Evolutionary conservation across 2,797 vertebrate genomes (phyloP).

Genomic region (Melanotaenia parkinsoni): DNA sequence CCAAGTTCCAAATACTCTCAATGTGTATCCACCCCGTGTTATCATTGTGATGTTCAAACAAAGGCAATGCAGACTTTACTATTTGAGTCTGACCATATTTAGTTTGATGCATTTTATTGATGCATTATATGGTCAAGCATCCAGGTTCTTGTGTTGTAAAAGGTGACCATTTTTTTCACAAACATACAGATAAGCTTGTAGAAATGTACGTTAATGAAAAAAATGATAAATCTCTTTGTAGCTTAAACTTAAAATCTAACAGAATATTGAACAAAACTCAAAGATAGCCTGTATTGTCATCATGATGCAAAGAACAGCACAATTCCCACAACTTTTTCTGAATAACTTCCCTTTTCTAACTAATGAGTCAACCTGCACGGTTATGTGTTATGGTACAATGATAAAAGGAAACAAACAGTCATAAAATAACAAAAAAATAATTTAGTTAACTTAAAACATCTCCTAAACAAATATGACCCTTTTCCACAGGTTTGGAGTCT

Average conservation of each 20-base stretch:
- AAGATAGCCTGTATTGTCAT: conserved; percentile 42
- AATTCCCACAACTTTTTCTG: conserved; percentile 34
- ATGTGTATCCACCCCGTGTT: not conserved
- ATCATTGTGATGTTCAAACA: not conserved
- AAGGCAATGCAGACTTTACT: not conserved
- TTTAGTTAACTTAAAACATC: conserved; percentile 85
- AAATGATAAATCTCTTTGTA: conserved; percentile 62
- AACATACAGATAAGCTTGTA: conserved; percentile 60
- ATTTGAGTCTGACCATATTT: conserved; percentile 1
- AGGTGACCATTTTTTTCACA: conserved; percentile 53
- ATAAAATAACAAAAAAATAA: conserved; percentile 81
- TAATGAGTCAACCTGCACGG: conserved; percentile 33
- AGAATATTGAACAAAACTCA: conserved; percentile 44
- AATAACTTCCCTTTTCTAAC: conserved; percentile 45
- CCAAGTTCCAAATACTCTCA: not conserved
- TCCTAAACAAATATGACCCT: conserved; percentile 70
- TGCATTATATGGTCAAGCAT: conserved; percentile 68
- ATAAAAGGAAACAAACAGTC: conserved; percentile 60
- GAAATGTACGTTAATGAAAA: conserved; percentile 62
- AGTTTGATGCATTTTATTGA: conserved; percentile 79
- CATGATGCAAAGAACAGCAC: conserved; percentile 40
- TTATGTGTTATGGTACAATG: conserved; percentile 46
- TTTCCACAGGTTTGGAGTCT: conserved; percentile 70
- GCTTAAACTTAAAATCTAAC: conserved; percentile 64
- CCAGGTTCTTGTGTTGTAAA: conserved; percentile 68